These are phyloP conservation scores for Theretra japonica DNA, from an alignment of 2,888 invertebrate genomes.

Conservation along the genomic window DNA sequence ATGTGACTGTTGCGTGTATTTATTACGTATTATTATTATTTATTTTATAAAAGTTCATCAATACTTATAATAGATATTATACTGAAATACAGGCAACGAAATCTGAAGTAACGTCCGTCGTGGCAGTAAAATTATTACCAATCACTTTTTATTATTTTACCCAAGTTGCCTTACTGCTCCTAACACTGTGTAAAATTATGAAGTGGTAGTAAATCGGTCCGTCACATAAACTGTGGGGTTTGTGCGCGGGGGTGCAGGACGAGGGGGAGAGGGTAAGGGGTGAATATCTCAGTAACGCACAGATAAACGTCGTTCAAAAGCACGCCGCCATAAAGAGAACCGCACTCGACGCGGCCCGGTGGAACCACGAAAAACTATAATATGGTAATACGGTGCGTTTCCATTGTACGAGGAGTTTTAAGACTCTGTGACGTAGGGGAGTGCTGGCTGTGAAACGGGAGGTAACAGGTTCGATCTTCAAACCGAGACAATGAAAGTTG, in stretches of 20 bases:
- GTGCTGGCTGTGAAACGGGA: too few relatives aligned
- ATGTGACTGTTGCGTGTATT: too few relatives aligned
- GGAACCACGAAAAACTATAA: slow-evolving; percentile 63
- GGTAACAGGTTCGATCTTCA: too few relatives aligned
- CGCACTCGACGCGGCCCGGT: slow-evolving; percentile 47
- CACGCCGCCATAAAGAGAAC: slow-evolving; percentile 52
- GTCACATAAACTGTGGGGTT: slow-evolving; percentile 31
- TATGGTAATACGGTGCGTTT: slow-evolving; percentile 56
- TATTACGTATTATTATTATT: too few relatives aligned
- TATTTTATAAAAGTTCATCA: too few relatives aligned
- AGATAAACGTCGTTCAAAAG: slow-evolving; percentile 49
- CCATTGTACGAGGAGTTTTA: slow-evolving; percentile 43
- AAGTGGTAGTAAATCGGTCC: slow-evolving; percentile 50
- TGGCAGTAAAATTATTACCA: too few relatives aligned
- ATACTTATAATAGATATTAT: too few relatives aligned
- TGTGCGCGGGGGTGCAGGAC: slow-evolving; percentile 23
- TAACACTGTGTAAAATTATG: slow-evolving; percentile 33
- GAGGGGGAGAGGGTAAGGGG: neutral
- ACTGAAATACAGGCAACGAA: too few relatives aligned
- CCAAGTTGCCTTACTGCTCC: neutral
- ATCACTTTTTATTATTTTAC: neutral
- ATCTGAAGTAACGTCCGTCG: too few relatives aligned
- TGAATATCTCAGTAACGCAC: slow-evolving; percentile 41
- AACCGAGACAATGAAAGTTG: too few relatives aligned
- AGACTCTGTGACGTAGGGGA: neutral